Base-by-base conservation (phyloP, 2,113 vertebrate species). In the Burhinus bistriatus region DNA sequence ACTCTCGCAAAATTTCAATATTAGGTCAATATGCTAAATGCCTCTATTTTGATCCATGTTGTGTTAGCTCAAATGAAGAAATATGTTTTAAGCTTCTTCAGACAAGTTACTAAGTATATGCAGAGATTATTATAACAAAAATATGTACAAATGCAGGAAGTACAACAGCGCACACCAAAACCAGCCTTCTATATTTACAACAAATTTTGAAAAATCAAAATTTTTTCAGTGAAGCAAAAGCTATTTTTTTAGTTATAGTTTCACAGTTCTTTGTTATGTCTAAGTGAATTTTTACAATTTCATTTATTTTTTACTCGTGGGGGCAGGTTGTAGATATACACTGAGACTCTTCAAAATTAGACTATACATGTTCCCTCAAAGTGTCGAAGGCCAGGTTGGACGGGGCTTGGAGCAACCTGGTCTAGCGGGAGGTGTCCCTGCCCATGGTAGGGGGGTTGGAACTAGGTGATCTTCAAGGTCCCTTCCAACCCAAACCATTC, bases 21-120 rank as follows among this genome's bases (percentile, higher is more conserved):
- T 96, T 86, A 96, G 95, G 69, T 97, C 97, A 97, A 96, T 95
- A 97, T 49, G 96, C 86, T 97, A 97, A 98, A 97, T 94, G 95
- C 70, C 76, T 96, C 93, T 96, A 79, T 96, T 97, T 90, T 89
- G 91, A 97, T 95, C 92, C 38, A 79, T 23, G 52, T 81, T 97
- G 71, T 61, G 76, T 58, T 82, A 86, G 66, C 80, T 93, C 75
- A 95, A 96, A 96, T 47, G 54, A 96, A 87, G 71, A 93, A 97
- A 94, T 77, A 59, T 15, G 95, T 94, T 97, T 97, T 90, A 96
- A 93, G 61, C 73, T 87, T 19, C 84, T 86, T 92, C 93, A 86
- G 86, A 96, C 85, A 95, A 92, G 38, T 95, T 96, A 97, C 92
- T 97, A 93, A 85, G n/a, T 55, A 69, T 44, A 81, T 32, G 59